Base-by-base conservation (phyloP, 2,888 invertebrate species). In the Drosophila meridionalis region DNA sequence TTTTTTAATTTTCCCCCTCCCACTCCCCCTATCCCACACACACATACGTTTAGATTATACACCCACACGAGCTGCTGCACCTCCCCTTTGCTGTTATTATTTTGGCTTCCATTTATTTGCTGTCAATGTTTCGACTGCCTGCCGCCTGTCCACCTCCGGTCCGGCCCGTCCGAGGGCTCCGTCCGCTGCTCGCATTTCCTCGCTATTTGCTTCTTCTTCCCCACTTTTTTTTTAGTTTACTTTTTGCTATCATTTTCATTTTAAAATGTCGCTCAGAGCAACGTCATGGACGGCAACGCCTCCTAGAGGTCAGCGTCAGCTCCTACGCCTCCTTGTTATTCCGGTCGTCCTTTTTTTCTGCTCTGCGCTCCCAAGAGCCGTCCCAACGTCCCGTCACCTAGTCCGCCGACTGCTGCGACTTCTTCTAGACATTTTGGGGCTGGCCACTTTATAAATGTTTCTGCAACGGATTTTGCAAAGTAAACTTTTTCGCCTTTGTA, bases 41-140 rank as follows among this genome's bases (percentile, higher is more conserved):
- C 32, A 57, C 12, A 38, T 5, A 38, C 50, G 45, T 28, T 26
- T 47, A 20, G 20, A 64, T 38, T 43, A 42, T 30, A 38, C 47
- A 48, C 56, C 42, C 55, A 42, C 65, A 50, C 59, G 43, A 9
- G 42, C 55, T 73, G 66, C 69, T 75, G 66, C 70, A 80, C 86
- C 85, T 85, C 90, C 87, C 77, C 82, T 91, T 92, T 82, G 90
- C 81, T 91, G 91, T 91, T 90, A 90, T 89, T 89, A 89, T 91
- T 91, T 90, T 89, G 88, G 84, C 82, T 91, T 77, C 85, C 87
- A 89, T 91, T 89, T 89, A 90, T 91, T 91, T 89, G 87, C 89
- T 90, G 91, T 91, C 89, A 90, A 89, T 91, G 90, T 82, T 87
- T 75, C 76, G 84, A 74, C 87, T 75, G 69, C 50, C 50, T 32